Conservation (phyloP, 1,140 invertebrate species). For the Brachionus rotundiformis region DNA sequence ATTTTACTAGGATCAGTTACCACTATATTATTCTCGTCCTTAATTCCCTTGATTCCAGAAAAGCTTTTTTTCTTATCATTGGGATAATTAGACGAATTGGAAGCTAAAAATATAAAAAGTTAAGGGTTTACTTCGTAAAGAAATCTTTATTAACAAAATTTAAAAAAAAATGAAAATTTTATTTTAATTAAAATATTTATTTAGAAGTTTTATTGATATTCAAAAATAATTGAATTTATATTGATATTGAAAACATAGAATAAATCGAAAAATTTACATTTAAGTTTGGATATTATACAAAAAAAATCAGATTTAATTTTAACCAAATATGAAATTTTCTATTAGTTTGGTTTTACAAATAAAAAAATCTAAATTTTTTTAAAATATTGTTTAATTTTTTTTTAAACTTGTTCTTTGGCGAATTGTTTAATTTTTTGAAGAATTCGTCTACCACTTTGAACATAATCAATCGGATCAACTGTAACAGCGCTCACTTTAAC, state of each 20-base stretch:
- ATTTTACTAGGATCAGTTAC: too few species aligned
- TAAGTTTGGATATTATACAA: not conserved
- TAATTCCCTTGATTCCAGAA: too few species aligned
- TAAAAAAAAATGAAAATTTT: not conserved
- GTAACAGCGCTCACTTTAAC: slow-evolving; percentile 72
- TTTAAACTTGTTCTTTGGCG: slow-evolving; percentile 36
- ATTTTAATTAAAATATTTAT: not conserved
- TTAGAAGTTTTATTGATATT: not conserved
- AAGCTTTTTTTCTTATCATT: too few species aligned
- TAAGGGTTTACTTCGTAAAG: too few species aligned
- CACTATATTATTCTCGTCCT: too few species aligned
- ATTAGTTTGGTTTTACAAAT: not conserved
- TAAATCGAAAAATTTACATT: not conserved
- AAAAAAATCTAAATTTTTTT: too few species aligned
- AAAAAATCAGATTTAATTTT: not conserved
- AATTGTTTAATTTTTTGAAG: slow-evolving; percentile 49
- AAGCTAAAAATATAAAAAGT: too few species aligned
- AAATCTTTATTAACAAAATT: not conserved
- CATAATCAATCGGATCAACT: slow-evolving; percentile 29
- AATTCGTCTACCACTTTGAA: slow-evolving; percentile 28
- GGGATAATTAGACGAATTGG: too few species aligned
- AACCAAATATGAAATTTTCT: not conserved
- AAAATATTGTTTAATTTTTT: not conserved
- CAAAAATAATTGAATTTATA: not conserved
- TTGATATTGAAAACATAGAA: not conserved